A percentile compares a stretch with the other conserved stretches of the same genome.
These are phyloP conservation scores for Drosophila ezoana DNA, from an alignment of 2,888 invertebrate genomes.

Conservation along the genomic window DNA sequence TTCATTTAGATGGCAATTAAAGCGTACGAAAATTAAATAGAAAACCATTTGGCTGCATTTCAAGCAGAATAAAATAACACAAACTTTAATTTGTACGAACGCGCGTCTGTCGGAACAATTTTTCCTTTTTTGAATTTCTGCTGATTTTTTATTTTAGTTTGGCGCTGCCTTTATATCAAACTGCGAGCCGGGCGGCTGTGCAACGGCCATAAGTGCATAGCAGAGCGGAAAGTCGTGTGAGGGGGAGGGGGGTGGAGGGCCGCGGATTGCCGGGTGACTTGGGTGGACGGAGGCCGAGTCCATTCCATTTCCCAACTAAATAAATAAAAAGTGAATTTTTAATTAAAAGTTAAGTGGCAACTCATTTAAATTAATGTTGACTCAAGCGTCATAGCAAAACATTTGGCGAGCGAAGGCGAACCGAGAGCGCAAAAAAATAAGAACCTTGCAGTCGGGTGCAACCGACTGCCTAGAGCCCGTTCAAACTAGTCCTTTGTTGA, in stretches of 20 bases:
- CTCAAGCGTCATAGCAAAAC: constrained; percentile 80
- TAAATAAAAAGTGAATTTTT: constrained; percentile 82
- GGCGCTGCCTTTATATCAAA: constrained; percentile 71
- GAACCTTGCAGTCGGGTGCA: too few species aligned
- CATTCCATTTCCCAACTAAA: constrained; percentile 78
- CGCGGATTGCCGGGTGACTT: not conserved
- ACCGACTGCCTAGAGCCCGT: too few species aligned
- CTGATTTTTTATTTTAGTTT: constrained; percentile 72
- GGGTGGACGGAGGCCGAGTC: constrained; percentile 41
- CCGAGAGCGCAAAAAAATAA: constrained; percentile 7
- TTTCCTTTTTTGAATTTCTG: constrained; percentile 30
- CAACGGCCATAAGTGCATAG: constrained; percentile 55
- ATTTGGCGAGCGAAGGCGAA: constrained; percentile 61
- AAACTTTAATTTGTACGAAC: constrained; percentile 77
- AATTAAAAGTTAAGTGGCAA: constrained; percentile 83
- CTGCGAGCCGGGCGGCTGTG: constrained; percentile 45
- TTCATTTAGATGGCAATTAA: constrained; percentile 71
- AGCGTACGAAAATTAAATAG: constrained; percentile 72
- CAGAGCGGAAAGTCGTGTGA: constrained; percentile 12
- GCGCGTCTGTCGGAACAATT: constrained; percentile 30
- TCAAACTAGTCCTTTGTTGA: too few species aligned
- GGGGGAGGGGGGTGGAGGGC: not conserved
- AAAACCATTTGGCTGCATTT: constrained; percentile 73
- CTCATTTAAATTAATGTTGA: constrained; percentile 83
- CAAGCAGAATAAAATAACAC: constrained; percentile 78